Evolutionary conservation across 2,797 vertebrate species (phyloP).

Genomic region (Poeciliopsis infans): DNA sequence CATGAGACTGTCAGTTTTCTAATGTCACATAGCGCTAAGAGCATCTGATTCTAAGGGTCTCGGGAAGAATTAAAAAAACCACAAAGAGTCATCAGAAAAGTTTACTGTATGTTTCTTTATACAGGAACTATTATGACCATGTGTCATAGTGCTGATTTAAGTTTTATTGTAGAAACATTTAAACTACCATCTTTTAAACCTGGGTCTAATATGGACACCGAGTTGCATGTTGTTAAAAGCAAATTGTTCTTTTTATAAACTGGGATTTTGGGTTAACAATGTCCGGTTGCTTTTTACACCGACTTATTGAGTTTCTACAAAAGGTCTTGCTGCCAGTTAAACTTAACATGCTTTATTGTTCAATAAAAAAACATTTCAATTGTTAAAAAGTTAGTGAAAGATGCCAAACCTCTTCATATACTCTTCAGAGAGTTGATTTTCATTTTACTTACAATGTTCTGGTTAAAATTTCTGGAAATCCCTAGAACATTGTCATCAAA

Average conservation of each 20-base stretch:
- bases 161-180: background rate
- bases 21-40: background rate
- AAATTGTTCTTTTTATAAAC: background rate
- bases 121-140: background rate
- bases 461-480: background rate
- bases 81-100: background rate
- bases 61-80: background rate
- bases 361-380: background rate
- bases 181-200: background rate
- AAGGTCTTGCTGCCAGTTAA: background rate
- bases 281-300: background rate
- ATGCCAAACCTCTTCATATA: background rate
- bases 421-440: background rate
- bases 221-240: background rate
- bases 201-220: background rate
- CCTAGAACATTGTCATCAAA: background rate
- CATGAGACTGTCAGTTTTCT: background rate
- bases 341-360: background rate
- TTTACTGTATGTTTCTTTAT: background rate
- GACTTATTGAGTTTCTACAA: background rate
- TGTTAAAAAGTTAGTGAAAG: background rate
- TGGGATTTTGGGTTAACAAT: background rate
- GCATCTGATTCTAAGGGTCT: background rate
- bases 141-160: background rate
- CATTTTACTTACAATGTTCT: background rate